phyloP scores from a whole-genome alignment of 1,140 invertebrate genomes.

The Saccostrea cuccullata region DNA sequence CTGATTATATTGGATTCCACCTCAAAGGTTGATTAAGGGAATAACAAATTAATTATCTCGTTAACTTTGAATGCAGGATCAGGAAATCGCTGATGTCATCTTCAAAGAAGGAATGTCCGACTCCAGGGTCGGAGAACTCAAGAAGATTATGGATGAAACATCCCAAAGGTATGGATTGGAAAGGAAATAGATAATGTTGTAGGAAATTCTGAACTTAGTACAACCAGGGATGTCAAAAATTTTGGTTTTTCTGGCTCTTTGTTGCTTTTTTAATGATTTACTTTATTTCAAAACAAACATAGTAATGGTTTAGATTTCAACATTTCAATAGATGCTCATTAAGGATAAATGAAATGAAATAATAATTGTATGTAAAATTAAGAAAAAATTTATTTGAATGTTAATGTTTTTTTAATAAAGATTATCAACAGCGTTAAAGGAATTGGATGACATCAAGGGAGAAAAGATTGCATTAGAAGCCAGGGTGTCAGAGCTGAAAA shows the following conservation, averaged over 20 bases:
- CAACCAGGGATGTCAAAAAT: no score
- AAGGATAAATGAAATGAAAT: no score
- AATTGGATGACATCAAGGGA: constrained; percentile 63
- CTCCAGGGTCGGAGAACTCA: constrained; percentile 66
- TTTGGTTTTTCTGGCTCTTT: no score
- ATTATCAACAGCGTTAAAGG: constrained; percentile 49
- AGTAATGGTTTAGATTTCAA: no score
- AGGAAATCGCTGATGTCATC: constrained; percentile 69
- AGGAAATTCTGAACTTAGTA: no score
- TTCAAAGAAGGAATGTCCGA: constrained; percentile 73
- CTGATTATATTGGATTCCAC: not conserved
- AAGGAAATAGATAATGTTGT: not conserved
- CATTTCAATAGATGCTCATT: no score
- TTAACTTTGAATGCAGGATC: constrained; percentile 60
- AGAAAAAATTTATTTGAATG: no score
- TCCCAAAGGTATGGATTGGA: constrained; percentile 62
- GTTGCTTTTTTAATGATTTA: no score
- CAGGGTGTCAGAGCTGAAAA: constrained; percentile 66
- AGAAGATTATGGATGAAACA: constrained; percentile 69
- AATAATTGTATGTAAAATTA: no score
- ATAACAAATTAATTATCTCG: not conserved
- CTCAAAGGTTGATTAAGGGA: not conserved
- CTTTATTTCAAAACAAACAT: no score
- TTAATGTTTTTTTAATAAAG: constrained; percentile 12
- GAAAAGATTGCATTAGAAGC: constrained; percentile 67